phyloP scores from a whole-genome alignment of 2,797 vertebrate genomes.

The Schizopygopsis malacanthus region DNA sequence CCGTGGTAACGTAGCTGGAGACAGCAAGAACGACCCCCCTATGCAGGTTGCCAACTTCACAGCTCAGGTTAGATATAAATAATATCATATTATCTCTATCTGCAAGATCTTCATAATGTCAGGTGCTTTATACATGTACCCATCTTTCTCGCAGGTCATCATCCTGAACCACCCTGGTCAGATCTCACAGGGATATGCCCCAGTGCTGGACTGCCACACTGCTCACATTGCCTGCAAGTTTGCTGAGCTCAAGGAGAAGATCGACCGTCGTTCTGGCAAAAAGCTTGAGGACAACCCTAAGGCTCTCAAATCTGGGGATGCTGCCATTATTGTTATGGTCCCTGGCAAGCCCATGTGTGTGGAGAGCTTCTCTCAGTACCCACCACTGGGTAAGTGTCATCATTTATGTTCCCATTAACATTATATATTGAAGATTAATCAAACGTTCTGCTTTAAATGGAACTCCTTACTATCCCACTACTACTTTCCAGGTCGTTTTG shows the following conservation, averaged over 20 bases:
- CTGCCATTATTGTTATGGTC: conserved; percentile 69
- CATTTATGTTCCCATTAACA: background rate
- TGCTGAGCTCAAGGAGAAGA: conserved; percentile 74
- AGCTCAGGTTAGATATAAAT: conserved; percentile 63
- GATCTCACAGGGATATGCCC: conserved; percentile 67
- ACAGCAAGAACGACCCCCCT: conserved; percentile 72
- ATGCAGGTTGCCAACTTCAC: conserved; percentile 63
- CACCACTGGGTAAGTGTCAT: conserved; percentile 67
- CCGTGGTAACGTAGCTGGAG: conserved; percentile 70
- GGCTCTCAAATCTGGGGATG: conserved; percentile 72
- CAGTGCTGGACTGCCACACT: conserved; percentile 73
- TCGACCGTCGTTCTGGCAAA: conserved; percentile 79
- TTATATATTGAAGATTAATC: background rate
- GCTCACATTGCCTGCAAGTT: conserved; percentile 77
- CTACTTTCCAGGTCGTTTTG: conserved; percentile 64
- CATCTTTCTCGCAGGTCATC: conserved; percentile 63
- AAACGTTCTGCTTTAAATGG: background rate
- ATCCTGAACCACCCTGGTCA: conserved; percentile 72
- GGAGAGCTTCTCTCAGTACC: conserved; percentile 70
- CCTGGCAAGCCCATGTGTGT: conserved; percentile 77
- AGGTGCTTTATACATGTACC: background rate
- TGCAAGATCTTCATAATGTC: background rate
- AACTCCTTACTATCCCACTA: background rate
- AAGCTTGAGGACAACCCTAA: conserved; percentile 73
- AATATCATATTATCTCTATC: background rate